phyloP scores from a whole-genome alignment of 2,888 invertebrate genomes.

The Tenthredo mesomela region DNA sequence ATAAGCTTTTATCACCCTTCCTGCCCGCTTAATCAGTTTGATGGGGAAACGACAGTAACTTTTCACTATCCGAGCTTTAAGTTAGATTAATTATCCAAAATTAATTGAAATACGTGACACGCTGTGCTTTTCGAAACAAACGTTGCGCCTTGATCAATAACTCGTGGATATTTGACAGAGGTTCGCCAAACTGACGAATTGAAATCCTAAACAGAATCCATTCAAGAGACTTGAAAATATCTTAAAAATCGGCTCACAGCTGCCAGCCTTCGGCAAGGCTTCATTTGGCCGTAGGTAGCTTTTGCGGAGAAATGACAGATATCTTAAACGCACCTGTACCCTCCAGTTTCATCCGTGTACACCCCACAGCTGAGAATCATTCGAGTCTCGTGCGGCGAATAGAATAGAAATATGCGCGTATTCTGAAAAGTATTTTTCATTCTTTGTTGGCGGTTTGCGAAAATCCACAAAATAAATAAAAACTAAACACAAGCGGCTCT shows the following conservation, averaged over 20 bases:
- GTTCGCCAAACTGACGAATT: constrained; percentile 31
- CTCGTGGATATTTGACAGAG: neutral
- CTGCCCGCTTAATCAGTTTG: constrained; percentile 12
- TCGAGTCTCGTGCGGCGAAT: constrained; percentile 44
- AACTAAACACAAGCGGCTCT: neutral
- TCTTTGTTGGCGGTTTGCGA: neutral
- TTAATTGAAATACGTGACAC: constrained; percentile 8
- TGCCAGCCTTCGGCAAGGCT: constrained; percentile 24
- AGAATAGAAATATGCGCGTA: constrained; percentile 42
- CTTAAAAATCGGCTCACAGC: constrained; percentile 20
- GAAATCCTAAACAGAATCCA: constrained; percentile 27
- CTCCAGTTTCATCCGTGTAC: constrained; percentile 43
- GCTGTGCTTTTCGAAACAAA: neutral
- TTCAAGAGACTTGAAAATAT: constrained; percentile 21
- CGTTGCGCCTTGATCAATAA: neutral
- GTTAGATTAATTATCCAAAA: neutral
- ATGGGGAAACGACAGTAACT: constrained; percentile 7
- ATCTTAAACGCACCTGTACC: constrained; percentile 59
- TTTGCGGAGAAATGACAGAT: constrained; percentile 59
- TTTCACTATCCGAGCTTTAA: neutral
- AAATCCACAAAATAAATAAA: neutral
- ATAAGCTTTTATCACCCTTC: constrained; percentile 26
- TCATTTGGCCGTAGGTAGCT: constrained; percentile 32
- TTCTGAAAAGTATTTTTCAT: constrained; percentile 28
- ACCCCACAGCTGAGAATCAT: constrained; percentile 28